phyloP scores from a whole-genome alignment of 2,888 invertebrate genomes.

The Panopea generosa region DNA sequence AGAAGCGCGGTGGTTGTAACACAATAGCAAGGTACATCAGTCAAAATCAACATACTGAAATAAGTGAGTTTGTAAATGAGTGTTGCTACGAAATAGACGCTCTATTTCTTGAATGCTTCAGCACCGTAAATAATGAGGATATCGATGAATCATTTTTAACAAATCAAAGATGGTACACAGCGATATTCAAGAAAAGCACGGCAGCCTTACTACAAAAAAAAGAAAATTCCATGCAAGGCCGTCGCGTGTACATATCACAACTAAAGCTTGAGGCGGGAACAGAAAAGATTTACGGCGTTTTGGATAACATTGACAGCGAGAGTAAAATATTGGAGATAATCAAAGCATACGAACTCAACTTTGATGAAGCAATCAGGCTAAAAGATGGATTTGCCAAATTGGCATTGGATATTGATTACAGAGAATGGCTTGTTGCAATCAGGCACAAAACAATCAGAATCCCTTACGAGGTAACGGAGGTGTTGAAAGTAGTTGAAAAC shows the following conservation, averaged over 20 bases:
- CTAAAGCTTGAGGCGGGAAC: background rate
- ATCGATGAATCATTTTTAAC: constrained; percentile 10
- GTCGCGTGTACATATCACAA: background rate
- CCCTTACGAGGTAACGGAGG: constrained; percentile 50
- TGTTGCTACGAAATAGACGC: constrained; percentile 12
- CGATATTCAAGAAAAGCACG: constrained; percentile 17
- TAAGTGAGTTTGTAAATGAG: constrained; percentile 14
- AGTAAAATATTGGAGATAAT: constrained; percentile 45
- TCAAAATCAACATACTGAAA: background rate
- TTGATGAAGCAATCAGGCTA: constrained; percentile 25
- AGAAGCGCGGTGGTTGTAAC: constrained; percentile 2
- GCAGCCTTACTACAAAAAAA: background rate
- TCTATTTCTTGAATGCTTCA: constrained; percentile 24
- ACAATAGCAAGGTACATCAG: background rate
- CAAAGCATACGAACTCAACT: constrained; percentile 50
- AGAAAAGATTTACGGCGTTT: constrained; percentile 9
- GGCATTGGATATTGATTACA: constrained; percentile 58
- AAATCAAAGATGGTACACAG: constrained; percentile 15
- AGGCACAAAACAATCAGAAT: constrained; percentile 34
- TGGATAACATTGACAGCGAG: constrained; percentile 28
- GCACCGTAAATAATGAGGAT: constrained; percentile 15
- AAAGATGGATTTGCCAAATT: constrained; percentile 9
- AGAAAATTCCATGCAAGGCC: background rate
- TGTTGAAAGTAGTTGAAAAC: constrained; percentile 40
- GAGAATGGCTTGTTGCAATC: constrained; percentile 65